phyloP scores from a whole-genome alignment of 1,140 invertebrate genomes.

The Steinernema khuongi region DNA sequence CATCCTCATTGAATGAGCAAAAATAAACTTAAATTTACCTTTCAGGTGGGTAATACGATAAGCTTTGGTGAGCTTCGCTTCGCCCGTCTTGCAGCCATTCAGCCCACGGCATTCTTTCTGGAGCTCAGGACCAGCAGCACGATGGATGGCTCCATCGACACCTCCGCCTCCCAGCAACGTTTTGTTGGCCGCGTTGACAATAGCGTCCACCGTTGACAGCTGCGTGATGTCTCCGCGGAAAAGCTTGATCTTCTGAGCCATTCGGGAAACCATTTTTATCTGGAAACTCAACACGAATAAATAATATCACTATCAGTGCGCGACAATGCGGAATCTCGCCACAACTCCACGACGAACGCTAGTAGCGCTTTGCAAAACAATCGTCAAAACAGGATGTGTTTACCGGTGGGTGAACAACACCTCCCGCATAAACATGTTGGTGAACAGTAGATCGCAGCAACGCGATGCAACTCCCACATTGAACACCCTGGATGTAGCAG shows the following conservation, averaged over 20 bases:
- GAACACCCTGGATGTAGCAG: too few relatives aligned
- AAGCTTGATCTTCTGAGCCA: not conserved
- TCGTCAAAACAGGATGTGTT: too few relatives aligned
- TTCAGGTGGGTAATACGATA: constrained; percentile 62
- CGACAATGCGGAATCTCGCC: too few relatives aligned
- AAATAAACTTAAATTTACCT: not conserved
- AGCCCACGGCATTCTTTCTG: constrained; percentile 70
- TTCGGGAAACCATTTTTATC: not conserved
- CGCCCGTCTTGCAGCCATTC: constrained; percentile 70
- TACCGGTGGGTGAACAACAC: too few relatives aligned
- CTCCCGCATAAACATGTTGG: too few relatives aligned
- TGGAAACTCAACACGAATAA: too few relatives aligned
- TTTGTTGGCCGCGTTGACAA: constrained; percentile 85
- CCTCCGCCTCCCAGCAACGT: constrained; percentile 74
- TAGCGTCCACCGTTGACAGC: constrained; percentile 72
- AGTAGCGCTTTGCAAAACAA: too few relatives aligned
- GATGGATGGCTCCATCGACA: constrained; percentile 79
- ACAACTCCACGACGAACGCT: too few relatives aligned
- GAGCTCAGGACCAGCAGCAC: constrained; percentile 68
- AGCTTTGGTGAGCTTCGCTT: constrained; percentile 73
- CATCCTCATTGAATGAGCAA: constrained; percentile 11
- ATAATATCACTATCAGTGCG: too few relatives aligned
- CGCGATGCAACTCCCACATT: too few relatives aligned
- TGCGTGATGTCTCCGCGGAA: constrained; percentile 74
- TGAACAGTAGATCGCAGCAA: too few relatives aligned